Evolutionary conservation across 2,797 vertebrate species (phyloP).

Genomic region (Argya squamiceps): DNA sequence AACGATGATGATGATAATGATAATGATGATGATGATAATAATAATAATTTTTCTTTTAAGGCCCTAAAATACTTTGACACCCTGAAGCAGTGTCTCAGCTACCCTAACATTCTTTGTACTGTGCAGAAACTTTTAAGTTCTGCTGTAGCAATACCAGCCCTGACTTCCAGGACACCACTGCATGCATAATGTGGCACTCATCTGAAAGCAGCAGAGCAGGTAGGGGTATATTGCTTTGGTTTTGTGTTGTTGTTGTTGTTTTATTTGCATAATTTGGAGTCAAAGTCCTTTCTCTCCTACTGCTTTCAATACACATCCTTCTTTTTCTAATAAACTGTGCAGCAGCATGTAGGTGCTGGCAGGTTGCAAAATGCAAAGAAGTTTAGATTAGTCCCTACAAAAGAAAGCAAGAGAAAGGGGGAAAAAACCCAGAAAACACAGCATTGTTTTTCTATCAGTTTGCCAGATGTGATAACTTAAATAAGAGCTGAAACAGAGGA

Average conservation of each 20-base stretch:
- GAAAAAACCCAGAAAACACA: not conserved
- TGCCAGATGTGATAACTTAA: not conserved
- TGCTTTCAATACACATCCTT: not conserved
- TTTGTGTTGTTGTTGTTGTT: not conserved
- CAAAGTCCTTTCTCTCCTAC: not conserved
- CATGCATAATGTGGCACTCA: not conserved
- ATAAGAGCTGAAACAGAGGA: not conserved
- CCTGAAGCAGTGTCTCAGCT: not conserved
- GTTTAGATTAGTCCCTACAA: not conserved
- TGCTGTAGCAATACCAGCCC: not conserved
- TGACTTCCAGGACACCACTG: not conserved
- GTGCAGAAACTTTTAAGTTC: not conserved
- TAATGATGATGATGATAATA: not conserved
- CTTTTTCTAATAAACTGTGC: not conserved
- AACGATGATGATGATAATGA: not conserved
- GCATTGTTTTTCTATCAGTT: not conserved
- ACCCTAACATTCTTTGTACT: not conserved
- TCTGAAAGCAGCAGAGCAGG: not conserved
- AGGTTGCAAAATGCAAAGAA: not conserved
- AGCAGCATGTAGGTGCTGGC: not conserved
- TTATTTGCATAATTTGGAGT: not conserved
- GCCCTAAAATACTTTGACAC: not conserved
- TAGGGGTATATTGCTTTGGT: not conserved
- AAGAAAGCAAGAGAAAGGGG: not conserved
- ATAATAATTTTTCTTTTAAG: too few relatives aligned